Evolutionary conservation across 2,113 vertebrate genomes (phyloP).

Genomic region (Nannobrachium achirus): DNA sequence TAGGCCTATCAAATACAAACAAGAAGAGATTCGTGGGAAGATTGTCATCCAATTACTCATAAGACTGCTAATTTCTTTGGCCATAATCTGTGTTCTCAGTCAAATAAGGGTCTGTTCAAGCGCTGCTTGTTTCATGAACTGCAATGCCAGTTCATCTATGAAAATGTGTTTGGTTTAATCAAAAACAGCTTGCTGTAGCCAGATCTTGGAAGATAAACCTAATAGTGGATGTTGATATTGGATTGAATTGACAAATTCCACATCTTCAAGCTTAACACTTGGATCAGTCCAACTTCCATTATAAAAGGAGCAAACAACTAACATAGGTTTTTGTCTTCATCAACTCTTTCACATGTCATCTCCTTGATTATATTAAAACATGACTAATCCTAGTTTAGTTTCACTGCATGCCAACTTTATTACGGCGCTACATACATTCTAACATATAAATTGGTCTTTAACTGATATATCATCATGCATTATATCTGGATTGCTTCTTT

Average conservation of each 20-base stretch:
- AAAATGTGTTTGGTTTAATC: neutral
- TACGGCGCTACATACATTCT: too few species aligned
- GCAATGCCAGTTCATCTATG: neutral
- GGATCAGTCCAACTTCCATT: neutral
- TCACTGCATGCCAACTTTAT: too few species aligned
- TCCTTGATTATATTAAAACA: too few species aligned
- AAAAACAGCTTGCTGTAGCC: neutral
- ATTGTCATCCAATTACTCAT: slow-evolving; percentile 16
- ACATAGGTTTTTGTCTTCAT: too few species aligned
- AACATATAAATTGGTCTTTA: too few species aligned
- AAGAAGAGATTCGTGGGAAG: neutral
- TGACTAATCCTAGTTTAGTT: too few species aligned
- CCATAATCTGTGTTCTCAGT: slow-evolving; percentile 8
- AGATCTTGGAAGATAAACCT: neutral
- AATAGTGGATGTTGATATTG: neutral
- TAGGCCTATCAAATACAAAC: slow-evolving; percentile 31
- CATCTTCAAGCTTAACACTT: neutral
- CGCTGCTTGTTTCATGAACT: neutral
- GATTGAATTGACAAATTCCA: neutral
- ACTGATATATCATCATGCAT: too few species aligned
- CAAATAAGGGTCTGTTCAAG: neutral
- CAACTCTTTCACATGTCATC: too few species aligned
- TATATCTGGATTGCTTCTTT: too few species aligned
- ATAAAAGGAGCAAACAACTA: neutral
- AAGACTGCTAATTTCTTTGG: slow-evolving; percentile 15